Conservation (phyloP, 2,797 vertebrate species). For the Dendrocincla tyrannina region DNA sequence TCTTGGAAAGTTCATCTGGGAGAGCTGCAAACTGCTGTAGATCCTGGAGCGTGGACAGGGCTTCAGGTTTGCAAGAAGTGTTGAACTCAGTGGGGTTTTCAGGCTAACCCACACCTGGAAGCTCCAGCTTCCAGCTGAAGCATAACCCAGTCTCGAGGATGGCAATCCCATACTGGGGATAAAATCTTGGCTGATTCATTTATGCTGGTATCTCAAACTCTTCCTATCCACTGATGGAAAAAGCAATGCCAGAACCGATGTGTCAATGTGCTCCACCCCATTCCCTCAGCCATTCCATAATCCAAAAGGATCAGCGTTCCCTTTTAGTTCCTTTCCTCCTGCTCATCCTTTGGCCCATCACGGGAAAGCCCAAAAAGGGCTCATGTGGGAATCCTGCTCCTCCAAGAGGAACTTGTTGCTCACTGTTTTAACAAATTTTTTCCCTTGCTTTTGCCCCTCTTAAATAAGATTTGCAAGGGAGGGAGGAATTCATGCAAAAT, state of each 20-base stretch:
- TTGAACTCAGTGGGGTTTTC: background rate
- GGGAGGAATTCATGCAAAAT: background rate
- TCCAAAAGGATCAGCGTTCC: background rate
- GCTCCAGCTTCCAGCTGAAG: background rate
- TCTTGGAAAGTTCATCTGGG: background rate
- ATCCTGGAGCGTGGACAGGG: background rate
- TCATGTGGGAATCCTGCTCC: rapidly evolving
- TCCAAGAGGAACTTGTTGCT: background rate
- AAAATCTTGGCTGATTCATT: background rate
- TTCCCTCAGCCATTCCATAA: background rate
- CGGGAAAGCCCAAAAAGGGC: background rate
- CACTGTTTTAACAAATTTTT: background rate
- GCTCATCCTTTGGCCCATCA: background rate
- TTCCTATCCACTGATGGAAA: rapidly evolving
- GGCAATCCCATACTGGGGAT: rapidly evolving
- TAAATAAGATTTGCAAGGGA: background rate
- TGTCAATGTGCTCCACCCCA: background rate
- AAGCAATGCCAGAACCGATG: background rate
- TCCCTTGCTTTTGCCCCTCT: background rate
- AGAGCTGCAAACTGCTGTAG: background rate
- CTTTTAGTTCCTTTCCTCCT: background rate
- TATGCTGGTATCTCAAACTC: background rate
- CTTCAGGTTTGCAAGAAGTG: background rate
- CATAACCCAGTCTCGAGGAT: background rate
- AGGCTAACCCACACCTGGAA: background rate